Evolutionary conservation across 2,888 invertebrate species (phyloP), one percentile per base, ranked within the genome.

Genomic region (Hyppa rectilinea): DNA sequence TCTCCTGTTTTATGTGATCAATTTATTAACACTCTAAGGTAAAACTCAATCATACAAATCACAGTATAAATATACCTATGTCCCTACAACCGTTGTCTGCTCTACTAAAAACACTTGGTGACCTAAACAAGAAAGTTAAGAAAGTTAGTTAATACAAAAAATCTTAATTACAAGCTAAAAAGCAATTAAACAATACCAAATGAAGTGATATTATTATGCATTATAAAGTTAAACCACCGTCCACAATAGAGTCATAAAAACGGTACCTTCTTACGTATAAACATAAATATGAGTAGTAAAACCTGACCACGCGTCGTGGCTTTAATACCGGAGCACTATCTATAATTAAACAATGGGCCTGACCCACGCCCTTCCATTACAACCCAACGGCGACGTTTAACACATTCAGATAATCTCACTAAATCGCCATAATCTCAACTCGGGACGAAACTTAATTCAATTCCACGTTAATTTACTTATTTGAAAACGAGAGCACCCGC

Each of bases 331-430:
- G 80, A 88, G 91, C 92, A 92, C 93, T 93, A 92, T 93, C 90
- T 93, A 89, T 93, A 93, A 95, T 95, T 94, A 95, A 95, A 94
- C 93, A 94, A 94, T 91, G 89, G 90, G 82, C 77, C 87, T 90
- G 91, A 91, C 90, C 91, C 91, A 83, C 89, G 87, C 91, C 92
- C 92, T 89, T 90, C 90, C 90, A 90, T 92, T 90, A 92, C 92
- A 92, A 89, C 91, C 89, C 91, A 88, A 91, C 90, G 88, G 90
- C 91, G 88, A 91, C 93, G 91, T 91, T 94, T 92, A 94, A 95
- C 95, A 94, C 94, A 94, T 93, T 92, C 91, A 90, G 92, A 92
- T 95, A 95, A 95, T 95, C 94, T 94, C 90, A 90, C 92, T 91
- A 91, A 94, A 94, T 93, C 94, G 92, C 90, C 88, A 90, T 94